These are phyloP conservation scores for Scolopax rusticola DNA, from an alignment of 2,797 vertebrate genomes.

Conservation along the genomic window DNA sequence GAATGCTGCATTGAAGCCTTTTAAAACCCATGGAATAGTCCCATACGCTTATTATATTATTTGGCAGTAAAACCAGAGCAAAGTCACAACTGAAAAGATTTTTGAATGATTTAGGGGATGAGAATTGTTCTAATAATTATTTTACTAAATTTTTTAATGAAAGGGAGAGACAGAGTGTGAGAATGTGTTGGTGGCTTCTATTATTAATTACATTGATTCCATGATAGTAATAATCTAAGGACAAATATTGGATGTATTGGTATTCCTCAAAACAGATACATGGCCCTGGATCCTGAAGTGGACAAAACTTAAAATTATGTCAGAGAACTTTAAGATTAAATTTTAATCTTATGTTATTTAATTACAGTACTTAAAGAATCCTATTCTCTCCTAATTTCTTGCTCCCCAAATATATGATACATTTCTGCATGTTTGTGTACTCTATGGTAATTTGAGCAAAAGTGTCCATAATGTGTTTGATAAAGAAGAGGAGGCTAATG, in stretches of 20 bases:
- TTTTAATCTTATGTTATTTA: not conserved
- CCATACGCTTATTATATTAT: not conserved
- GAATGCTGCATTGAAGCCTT: not conserved
- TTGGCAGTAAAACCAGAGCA: not conserved
- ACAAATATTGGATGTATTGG: not conserved
- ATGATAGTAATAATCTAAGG: not conserved
- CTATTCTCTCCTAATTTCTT: not conserved
- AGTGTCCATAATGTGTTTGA: not conserved
- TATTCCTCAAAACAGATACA: not conserved
- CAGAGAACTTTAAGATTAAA: not conserved
- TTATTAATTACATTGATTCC: not conserved
- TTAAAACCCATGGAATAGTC: not conserved
- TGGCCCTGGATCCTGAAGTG: not conserved
- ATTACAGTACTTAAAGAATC: not conserved
- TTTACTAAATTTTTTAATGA: not conserved
- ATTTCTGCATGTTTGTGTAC: not conserved
- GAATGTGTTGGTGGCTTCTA: not conserved
- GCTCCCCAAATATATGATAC: not conserved
- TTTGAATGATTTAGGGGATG: not conserved
- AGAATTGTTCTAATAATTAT: not conserved
- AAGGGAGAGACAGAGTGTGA: not conserved
- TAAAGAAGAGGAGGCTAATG: not conserved
- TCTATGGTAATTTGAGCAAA: not conserved
- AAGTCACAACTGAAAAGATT: not conserved
- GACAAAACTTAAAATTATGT: not conserved